phyloP scores from a whole-genome alignment of 2,113 vertebrate genomes.

The Atherinomorus stipes region DNA sequence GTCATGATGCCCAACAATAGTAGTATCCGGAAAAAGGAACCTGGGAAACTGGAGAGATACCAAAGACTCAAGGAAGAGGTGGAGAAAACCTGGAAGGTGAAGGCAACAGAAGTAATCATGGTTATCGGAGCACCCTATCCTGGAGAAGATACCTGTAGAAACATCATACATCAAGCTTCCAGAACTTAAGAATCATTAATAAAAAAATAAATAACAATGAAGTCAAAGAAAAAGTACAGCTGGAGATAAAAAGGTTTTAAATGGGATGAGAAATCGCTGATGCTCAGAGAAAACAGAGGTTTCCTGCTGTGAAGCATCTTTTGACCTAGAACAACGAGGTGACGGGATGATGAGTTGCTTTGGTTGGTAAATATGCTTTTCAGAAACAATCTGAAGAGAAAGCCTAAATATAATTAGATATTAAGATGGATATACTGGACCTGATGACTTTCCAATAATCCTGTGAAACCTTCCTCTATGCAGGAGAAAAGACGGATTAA shows the following conservation, averaged over 20 bases:
- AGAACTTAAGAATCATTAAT: no score
- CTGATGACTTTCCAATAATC: slow-evolving; percentile 58
- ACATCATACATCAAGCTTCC: no score
- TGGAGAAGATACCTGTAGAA: no score
- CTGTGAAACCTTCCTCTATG: slow-evolving; percentile 9
- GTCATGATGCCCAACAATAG: no score
- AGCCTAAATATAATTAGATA: slow-evolving; percentile 45
- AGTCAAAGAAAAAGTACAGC: background rate
- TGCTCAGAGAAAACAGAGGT: background rate
- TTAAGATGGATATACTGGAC: slow-evolving; percentile 23
- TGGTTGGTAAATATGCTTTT: slow-evolving; percentile 25
- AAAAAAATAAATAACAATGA: background rate
- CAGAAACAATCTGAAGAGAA: slow-evolving; percentile 37
- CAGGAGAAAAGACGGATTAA: background rate
- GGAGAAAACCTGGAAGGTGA: no score
- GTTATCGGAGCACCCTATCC: no score
- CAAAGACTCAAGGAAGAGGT: no score
- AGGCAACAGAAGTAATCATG: no score
- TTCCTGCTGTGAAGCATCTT: slow-evolving; percentile 1
- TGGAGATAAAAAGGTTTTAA: background rate
- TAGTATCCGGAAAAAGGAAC: no score
- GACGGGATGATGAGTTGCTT: background rate
- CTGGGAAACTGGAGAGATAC: no score
- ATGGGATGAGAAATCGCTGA: background rate
- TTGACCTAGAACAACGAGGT: slow-evolving; percentile 21